Evolutionary conservation across 2,888 invertebrate genomes (phyloP), one percentile per base, ranked within the genome.

Genomic region (Coenonympha glycerion): DNA sequence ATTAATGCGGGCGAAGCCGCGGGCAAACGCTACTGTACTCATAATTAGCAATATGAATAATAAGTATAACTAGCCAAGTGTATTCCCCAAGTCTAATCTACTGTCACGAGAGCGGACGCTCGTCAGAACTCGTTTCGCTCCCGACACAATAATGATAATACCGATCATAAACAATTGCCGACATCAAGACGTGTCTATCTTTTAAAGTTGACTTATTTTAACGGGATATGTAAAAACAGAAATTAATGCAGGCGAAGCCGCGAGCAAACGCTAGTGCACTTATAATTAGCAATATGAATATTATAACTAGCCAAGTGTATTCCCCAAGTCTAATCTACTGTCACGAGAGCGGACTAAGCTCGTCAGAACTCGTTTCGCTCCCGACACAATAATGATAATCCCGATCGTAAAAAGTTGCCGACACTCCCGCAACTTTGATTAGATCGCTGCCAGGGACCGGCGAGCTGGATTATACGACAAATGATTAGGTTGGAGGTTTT

Each of bases 381-480:
- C 34, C 37, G 34, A 60, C 56, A 68, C 64, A 69, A 68, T 66
- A 66, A 70, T 65, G 62, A 63, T 69, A 68, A 71, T 69, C 68
- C 66, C 49, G 58, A 62, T 65, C 66, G 58, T 63, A 68, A 68
- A 67, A 66, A 62, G 52, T 60, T 54, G 58, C 54, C 39, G 52
- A 57, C 59, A 61, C 59, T 63, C 62, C 58, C 54, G 30, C 60
- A 80, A 80, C 62, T 80, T 80, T 73, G 80, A 80, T 80, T 78
- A 68, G 80, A 77, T 76, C 52, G 71, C 65, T 30, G 16, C 45
- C 11, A 41, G 21, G 16, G 46, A 31, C 24, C n/a, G 21, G 21
- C n/a, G n/a, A n/a, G n/a, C 40, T 22, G 50, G 56, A 52, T 53
- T 54, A 48, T 49, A 33, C 28, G 47, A 54, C 49, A 53, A 52